A percentile compares a stretch with the other conserved stretches of the same genome.
phyloP scores from a whole-genome alignment of 2,888 invertebrate species.

The Hermaeophaga mercurialis region DNA sequence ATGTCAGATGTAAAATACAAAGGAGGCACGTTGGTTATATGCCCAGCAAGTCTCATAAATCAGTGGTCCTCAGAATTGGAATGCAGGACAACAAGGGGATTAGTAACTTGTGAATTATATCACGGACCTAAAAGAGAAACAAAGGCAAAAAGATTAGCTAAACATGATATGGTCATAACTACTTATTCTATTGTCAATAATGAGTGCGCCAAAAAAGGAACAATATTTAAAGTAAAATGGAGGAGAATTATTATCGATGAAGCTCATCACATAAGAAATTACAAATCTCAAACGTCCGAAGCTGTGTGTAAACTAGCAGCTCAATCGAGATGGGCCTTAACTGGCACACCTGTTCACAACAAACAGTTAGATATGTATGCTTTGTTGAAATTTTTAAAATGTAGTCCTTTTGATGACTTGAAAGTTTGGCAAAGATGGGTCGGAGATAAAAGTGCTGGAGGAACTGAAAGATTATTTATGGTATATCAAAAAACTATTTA shows the following conservation, averaged over 20 bases:
- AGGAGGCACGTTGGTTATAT: slow-evolving; percentile 81
- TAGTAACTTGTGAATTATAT: slow-evolving; percentile 71
- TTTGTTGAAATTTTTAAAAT: slow-evolving; percentile 80
- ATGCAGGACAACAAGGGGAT: slow-evolving; percentile 65
- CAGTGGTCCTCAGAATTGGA: slow-evolving; percentile 88
- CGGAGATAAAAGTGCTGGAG: slow-evolving; percentile 79
- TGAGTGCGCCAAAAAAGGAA: slow-evolving; percentile 65
- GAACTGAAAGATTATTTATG: slow-evolving; percentile 80
- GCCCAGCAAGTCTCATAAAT: slow-evolving; percentile 87
- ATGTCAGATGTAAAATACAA: slow-evolving; percentile 28
- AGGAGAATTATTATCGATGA: slow-evolving; percentile 89
- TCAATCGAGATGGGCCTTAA: slow-evolving; percentile 79
- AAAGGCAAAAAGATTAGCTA: slow-evolving; percentile 66
- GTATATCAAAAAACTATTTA: too few relatives aligned
- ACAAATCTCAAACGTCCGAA: slow-evolving; percentile 75
- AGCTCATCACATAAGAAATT: slow-evolving; percentile 90
- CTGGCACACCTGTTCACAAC: slow-evolving; percentile 96
- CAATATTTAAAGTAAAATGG: slow-evolving; percentile 77
- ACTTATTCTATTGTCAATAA: slow-evolving; percentile 79
- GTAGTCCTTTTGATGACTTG: slow-evolving; percentile 88
- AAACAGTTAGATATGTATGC: slow-evolving; percentile 84
- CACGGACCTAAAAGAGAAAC: slow-evolving; percentile 80
- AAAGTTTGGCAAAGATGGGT: slow-evolving; percentile 92
- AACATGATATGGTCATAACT: slow-evolving; percentile 83
- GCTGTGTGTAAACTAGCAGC: slow-evolving; percentile 71